A percentile compares a stretch with the other conserved stretches of the same genome.
phyloP scores from a whole-genome alignment of 2,113 vertebrate genomes.

The Mesembrinibis cayennensis region DNA sequence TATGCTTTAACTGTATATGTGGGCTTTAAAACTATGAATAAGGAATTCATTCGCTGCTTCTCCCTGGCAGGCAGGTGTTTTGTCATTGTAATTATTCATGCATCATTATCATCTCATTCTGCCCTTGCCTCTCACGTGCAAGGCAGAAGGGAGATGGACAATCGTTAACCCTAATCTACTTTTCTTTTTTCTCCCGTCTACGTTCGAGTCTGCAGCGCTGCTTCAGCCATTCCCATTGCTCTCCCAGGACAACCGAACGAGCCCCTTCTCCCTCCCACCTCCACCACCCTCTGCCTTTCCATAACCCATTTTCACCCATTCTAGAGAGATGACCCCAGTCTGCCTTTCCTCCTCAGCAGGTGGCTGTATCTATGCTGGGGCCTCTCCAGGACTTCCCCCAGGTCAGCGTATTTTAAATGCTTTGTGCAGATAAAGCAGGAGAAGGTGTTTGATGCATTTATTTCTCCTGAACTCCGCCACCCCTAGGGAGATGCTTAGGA shows the following conservation, averaged over 20 bases:
- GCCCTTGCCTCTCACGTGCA: background rate
- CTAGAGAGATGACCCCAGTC: background rate
- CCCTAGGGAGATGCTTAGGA: background rate
- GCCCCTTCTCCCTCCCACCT: background rate
- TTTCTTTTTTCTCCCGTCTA: background rate
- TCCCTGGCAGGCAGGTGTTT: background rate
- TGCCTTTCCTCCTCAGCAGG: background rate
- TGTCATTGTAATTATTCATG: background rate
- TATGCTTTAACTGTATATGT: background rate
- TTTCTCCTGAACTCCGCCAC: background rate
- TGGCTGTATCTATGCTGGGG: background rate
- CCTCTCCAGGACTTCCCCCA: background rate
- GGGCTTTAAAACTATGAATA: background rate
- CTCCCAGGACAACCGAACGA: background rate
- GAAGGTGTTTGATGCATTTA: background rate
- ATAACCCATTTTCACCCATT: background rate
- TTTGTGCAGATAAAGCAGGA: background rate
- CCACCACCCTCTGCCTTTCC: background rate
- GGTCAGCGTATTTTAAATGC: background rate
- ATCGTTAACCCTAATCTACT: background rate
- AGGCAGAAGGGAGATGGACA: background rate
- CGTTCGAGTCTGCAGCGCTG: rapidly evolving
- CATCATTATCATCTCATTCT: background rate
- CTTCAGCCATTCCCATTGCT: background rate
- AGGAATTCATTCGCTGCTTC: background rate